Conservation (phyloP, 2,888 invertebrate species). For the Agriopis marginaria region DNA sequence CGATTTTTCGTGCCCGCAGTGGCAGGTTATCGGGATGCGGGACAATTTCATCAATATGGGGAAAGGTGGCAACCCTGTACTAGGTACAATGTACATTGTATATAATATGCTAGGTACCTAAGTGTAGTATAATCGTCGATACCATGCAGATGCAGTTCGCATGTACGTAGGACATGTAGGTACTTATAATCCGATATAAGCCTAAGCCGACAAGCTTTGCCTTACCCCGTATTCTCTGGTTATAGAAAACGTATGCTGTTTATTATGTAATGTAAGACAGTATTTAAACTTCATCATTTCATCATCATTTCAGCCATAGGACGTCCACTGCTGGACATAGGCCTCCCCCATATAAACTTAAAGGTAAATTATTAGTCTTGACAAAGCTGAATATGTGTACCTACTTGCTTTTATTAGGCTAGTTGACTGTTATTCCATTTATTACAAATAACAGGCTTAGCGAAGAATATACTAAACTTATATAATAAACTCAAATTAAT, state of each 20-base stretch:
- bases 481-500: too few relatives aligned
- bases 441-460: too few relatives aligned
- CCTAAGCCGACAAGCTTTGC: slow-evolving; percentile 30
- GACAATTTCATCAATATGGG: too few relatives aligned
- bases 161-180: slow-evolving; percentile 17
- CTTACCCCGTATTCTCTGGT: slow-evolving; percentile 27
- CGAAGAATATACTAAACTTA: too few relatives aligned
- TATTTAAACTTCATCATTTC: slow-evolving; percentile 5
- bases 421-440: too few relatives aligned
- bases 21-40: too few relatives aligned
- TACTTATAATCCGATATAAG: slow-evolving; percentile 27
- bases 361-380: not conserved
- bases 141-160: slow-evolving; percentile 25
- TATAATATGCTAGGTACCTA: not conserved
- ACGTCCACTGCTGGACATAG: too few relatives aligned
- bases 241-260: slow-evolving; percentile 21
- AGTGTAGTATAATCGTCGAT: slow-evolving; percentile 6
- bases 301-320: too few relatives aligned
- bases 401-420: too few relatives aligned
- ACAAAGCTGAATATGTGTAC: too few relatives aligned
- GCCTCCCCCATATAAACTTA: too few relatives aligned
- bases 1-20: too few relatives aligned
- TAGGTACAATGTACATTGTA: not conserved
- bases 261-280: not conserved
- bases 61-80: not conserved